Percentiles rank a stretch among this genome's conserved stretches.
Conservation (phyloP, 2,888 invertebrate genomes). For the Drepana falcataria region DNA sequence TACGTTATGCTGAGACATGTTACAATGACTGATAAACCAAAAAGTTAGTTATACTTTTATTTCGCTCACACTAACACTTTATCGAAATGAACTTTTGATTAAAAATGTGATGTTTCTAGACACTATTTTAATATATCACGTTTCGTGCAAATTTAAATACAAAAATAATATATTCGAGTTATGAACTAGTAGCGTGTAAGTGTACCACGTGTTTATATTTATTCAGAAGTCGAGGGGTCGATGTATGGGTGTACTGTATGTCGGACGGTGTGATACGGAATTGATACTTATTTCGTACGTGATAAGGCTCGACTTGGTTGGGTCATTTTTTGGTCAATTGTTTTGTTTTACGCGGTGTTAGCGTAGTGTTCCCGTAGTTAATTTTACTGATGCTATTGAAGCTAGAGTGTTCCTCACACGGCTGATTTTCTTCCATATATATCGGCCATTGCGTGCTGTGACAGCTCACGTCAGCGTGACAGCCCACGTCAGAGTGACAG, state of each 20-base stretch:
- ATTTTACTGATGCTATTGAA: neutral
- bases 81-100: conserved; percentile 26
- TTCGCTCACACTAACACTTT: conserved; percentile 56
- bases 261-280: conserved; percentile 22
- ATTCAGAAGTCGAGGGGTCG: conserved; percentile 36
- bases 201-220: conserved; percentile 58
- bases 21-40: conserved; percentile 4
- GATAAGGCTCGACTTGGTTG: conserved; percentile 14
- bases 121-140: conserved; percentile 67
- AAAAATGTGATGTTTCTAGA: conserved; percentile 66
- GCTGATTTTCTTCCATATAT: neutral
- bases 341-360: conserved; percentile 10
- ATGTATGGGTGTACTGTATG: conserved; percentile 42
- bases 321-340: conserved; percentile 47
- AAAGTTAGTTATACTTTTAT: conserved; percentile 5
- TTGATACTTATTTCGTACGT: conserved; percentile 11
- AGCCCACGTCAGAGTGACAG: neutral
- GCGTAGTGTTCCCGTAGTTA: neutral
- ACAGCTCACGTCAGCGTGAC: neutral
- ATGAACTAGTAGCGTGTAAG: conserved; percentile 65
- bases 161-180: conserved; percentile 51
- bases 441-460: neutral
- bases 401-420: neutral
- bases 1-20: conserved; percentile 2
- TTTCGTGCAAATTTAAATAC: conserved; percentile 47